phyloP scores from a whole-genome alignment of 2,888 invertebrate genomes.

The Ariolimax columbianus region DNA sequence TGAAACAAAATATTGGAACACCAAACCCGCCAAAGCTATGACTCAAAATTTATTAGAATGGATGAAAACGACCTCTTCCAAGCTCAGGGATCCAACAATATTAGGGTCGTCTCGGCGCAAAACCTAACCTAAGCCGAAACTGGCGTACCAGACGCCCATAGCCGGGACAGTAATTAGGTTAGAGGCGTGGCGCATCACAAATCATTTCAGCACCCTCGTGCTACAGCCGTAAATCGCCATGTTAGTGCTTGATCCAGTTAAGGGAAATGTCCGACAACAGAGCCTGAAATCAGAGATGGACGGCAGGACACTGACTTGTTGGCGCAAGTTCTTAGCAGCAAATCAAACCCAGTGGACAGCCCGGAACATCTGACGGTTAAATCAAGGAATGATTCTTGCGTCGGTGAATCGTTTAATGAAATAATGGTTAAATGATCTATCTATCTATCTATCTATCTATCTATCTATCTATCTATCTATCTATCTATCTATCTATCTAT shows the following conservation, averaged over 20 bases:
- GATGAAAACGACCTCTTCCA: neutral
- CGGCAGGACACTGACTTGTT: slow-evolving; percentile 23
- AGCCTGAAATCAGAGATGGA: slow-evolving; percentile 32
- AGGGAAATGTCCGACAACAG: slow-evolving; percentile 22
- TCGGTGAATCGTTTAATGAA: neutral
- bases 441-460: too few species aligned
- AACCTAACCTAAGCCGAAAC: slow-evolving; percentile 20
- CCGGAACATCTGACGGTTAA: neutral
- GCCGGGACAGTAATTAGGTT: slow-evolving; percentile 26
- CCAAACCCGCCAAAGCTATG: neutral
- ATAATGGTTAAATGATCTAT: neutral
- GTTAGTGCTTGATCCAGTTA: slow-evolving; percentile 32
- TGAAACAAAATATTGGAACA: neutral
- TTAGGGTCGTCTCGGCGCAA: slow-evolving; percentile 6
- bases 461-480: too few species aligned
- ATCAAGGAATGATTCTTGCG: neutral
- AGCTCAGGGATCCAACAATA: neutral
- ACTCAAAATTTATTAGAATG: slow-evolving; percentile 25
- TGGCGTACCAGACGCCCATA: slow-evolving; percentile 29
- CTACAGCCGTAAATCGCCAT: slow-evolving; percentile 18
- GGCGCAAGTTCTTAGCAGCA: slow-evolving; percentile 9
- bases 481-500: too few species aligned
- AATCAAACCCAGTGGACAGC: slow-evolving; percentile 3
- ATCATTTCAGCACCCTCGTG: slow-evolving; percentile 28
- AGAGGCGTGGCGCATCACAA: slow-evolving; percentile 33